Conservation (phyloP, 2,888 invertebrate genomes). For the Minunthozetes semirufus region DNA sequence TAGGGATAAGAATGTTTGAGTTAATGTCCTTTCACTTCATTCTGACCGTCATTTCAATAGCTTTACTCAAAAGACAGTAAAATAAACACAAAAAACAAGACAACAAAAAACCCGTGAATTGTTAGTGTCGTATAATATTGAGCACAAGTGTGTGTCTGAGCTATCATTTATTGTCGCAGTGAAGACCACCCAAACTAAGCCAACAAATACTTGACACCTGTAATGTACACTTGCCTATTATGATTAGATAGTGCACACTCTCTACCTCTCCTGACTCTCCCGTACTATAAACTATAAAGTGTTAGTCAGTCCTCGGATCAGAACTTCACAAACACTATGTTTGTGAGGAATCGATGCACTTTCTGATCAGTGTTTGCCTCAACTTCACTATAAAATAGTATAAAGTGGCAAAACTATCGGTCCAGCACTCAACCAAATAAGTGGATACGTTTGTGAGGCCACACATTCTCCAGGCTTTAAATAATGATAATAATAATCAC, state of each 20-base stretch:
- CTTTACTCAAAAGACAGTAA: too few species aligned
- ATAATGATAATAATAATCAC: slow-evolving; percentile 1
- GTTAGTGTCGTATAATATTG: background rate
- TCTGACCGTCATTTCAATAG: background rate
- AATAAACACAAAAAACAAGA: background rate
- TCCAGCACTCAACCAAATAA: slow-evolving; percentile 28
- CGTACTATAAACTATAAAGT: background rate
- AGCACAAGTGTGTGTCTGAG: background rate
- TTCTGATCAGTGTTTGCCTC: background rate
- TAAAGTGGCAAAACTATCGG: background rate
- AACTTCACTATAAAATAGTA: background rate
- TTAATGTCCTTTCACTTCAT: background rate
- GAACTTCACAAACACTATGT: background rate
- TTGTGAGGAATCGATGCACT: background rate
- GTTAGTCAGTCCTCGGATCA: background rate
- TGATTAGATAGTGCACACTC: slow-evolving; percentile 3
- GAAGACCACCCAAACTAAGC: slow-evolving; percentile 11
- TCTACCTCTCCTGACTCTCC: too few species aligned
- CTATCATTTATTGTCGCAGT: slow-evolving; percentile 21
- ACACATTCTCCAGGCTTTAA: background rate
- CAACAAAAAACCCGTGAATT: background rate
- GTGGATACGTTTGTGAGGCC: background rate
- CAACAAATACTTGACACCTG: slow-evolving; percentile 13
- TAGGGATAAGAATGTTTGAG: background rate
- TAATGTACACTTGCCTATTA: slow-evolving; percentile 26